A percentile compares a stretch with the other conserved stretches of the same genome.
Conservation (phyloP, 2,113 vertebrate species). For the Leptobrachium leishanense region DNA sequence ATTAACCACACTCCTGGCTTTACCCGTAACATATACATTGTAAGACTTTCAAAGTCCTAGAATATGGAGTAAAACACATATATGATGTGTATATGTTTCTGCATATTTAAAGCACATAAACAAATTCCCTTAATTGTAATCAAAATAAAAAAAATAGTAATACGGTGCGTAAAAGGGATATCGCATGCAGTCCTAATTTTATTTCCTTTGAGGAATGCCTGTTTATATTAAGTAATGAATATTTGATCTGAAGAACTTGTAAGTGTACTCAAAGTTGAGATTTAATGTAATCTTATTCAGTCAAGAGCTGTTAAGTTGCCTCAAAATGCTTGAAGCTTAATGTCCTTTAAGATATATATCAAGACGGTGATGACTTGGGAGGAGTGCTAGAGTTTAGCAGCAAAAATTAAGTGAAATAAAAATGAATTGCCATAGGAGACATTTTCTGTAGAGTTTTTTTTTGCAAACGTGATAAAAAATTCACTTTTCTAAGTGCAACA, state of each 20-base stretch:
- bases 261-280: slow-evolving; percentile 26
- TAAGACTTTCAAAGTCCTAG: no score
- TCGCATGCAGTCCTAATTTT: slow-evolving; percentile 1
- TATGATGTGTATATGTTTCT: no score
- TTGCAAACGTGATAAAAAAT: no score
- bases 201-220: slow-evolving; percentile 13
- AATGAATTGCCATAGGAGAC: slow-evolving; percentile 9
- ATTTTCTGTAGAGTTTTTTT: no score
- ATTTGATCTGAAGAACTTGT: slow-evolving; percentile 34
- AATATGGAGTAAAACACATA: no score
- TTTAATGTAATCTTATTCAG: slow-evolving; percentile 40
- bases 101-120: no score
- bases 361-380: slow-evolving; percentile 32
- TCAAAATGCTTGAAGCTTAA: slow-evolving; percentile 41
- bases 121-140: no score
- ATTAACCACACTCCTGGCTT: no score
- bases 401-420: slow-evolving; percentile 15
- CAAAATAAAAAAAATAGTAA: no score
- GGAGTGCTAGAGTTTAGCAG: slow-evolving; percentile 22
- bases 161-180: no score
- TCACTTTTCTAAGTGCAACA: no score
- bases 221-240: slow-evolving; percentile 36
- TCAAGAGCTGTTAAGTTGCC: slow-evolving; percentile 38
- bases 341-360: slow-evolving; percentile 27
- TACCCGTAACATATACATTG: no score